phyloP scores from a whole-genome alignment of 2,113 vertebrate genomes.

The Chaetodon auriga region DNA sequence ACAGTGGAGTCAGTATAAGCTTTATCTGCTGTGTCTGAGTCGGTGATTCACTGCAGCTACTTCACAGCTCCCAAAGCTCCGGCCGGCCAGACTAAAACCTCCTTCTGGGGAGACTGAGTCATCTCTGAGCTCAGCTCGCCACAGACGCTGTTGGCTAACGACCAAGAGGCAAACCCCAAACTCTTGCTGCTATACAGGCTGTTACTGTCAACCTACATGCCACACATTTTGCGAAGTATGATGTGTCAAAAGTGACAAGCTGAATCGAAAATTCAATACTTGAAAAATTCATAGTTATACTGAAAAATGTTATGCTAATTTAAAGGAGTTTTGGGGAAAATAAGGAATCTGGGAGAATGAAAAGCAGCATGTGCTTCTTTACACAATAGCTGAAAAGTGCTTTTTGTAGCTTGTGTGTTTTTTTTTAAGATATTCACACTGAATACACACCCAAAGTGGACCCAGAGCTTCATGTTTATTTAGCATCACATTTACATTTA shows the following conservation, averaged over 20 bases:
- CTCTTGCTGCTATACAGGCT: constrained; percentile 39
- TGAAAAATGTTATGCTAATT: background rate
- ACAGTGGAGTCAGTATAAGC: background rate
- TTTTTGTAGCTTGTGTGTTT: no score
- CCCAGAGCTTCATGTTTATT: background rate
- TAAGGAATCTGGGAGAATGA: background rate
- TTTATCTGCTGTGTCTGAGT: constrained; percentile 36
- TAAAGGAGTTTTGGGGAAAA: background rate
- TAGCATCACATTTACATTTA: background rate
- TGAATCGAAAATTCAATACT: constrained; percentile 30
- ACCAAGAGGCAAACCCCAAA: constrained; percentile 59
- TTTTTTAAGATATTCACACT: background rate
- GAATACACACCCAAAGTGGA: background rate
- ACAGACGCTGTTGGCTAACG: constrained; percentile 50
- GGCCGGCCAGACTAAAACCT: constrained; percentile 30
- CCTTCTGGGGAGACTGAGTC: constrained; percentile 61
- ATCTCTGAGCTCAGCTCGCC: constrained; percentile 49
- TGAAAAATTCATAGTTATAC: background rate
- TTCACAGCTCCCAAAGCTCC: constrained; percentile 26
- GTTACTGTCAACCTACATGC: constrained; percentile 40
- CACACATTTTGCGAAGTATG: background rate
- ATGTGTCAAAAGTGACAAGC: constrained; percentile 19
- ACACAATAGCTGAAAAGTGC: background rate
- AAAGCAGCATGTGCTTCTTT: background rate
- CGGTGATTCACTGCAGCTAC: constrained; percentile 27